Evolutionary conservation across 2,888 invertebrate genomes (phyloP).

Genomic region (Melipona beecheii): DNA sequence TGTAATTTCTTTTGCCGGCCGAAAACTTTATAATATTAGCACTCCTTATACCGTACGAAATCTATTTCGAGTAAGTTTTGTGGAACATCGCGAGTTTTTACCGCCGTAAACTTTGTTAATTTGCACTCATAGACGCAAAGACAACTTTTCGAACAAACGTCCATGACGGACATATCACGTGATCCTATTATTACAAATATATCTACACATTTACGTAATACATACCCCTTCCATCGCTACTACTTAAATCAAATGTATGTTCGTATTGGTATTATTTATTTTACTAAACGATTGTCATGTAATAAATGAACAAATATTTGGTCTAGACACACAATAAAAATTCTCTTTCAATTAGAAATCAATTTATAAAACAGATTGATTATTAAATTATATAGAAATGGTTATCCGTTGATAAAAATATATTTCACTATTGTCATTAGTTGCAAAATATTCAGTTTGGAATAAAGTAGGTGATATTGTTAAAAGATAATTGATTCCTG

Average conservation of each 20-base stretch:
- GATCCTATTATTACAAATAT: slow-evolving; percentile 6
- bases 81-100: neutral
- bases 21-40: neutral
- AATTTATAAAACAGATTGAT: neutral
- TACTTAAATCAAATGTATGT: too few species aligned
- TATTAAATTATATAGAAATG: too few species aligned
- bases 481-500: neutral
- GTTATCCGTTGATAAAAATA: neutral
- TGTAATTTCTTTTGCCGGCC: neutral
- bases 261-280: too few species aligned
- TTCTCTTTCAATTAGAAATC: neutral
- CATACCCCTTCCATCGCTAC: too few species aligned
- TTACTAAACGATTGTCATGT: too few species aligned
- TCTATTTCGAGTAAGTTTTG: neutral
- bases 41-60: neutral
- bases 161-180: slow-evolving; percentile 28
- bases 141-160: slow-evolving; percentile 2
- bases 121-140: neutral
- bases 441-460: neutral
- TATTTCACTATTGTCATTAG: neutral
- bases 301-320: too few species aligned
- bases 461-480: neutral
- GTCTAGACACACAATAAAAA: neutral
- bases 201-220: too few species aligned
- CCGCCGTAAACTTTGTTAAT: neutral